A percentile compares a stretch with the other conserved stretches of the same genome.
These are phyloP conservation scores for Ectropis crepuscularia DNA, from an alignment of 2,888 invertebrate genomes.

Conservation along the genomic window DNA sequence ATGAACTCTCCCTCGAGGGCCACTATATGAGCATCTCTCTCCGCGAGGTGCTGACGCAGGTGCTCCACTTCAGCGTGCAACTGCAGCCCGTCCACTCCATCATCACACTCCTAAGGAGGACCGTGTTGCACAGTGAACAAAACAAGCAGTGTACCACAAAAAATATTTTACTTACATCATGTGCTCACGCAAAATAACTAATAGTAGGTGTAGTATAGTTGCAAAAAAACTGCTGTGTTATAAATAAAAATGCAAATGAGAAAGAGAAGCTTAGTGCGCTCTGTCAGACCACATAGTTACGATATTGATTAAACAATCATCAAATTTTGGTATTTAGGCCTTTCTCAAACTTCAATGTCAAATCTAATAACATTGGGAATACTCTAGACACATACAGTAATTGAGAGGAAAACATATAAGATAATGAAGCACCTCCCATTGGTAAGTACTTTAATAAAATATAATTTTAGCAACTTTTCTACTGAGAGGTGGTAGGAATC, in stretches of 20 bases:
- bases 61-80: slow-evolving; percentile 95
- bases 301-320: slow-evolving; percentile 23
- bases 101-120: slow-evolving; percentile 74
- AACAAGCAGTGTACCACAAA: slow-evolving; percentile 55
- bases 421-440: slow-evolving; percentile 47
- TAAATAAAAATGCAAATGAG: slow-evolving; percentile 52
- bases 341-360: slow-evolving; percentile 9
- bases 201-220: slow-evolving; percentile 28
- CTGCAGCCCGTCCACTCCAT: slow-evolving; percentile 83
- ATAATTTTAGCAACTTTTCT: slow-evolving; percentile 10
- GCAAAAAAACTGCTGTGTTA: slow-evolving; percentile 31
- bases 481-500: slow-evolving; percentile 17
- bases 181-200: slow-evolving; percentile 19
- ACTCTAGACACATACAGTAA: slow-evolving; percentile 16
- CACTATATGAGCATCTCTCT: slow-evolving; percentile 92
- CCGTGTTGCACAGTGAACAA: slow-evolving; percentile 65
- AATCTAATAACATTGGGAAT: slow-evolving; percentile 5
- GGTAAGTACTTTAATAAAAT: slow-evolving; percentile 24
- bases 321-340: slow-evolving; percentile 10
- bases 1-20: slow-evolving; percentile 94
- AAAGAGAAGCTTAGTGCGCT: slow-evolving; percentile 63
- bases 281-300: slow-evolving; percentile 35
- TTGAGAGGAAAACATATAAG: slow-evolving; percentile 21
- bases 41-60: slow-evolving; percentile 91
- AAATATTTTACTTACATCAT: slow-evolving; percentile 12